Evolutionary conservation across 1,140 invertebrate species (phyloP).

Genomic region (Drosophila virilis): DNA sequence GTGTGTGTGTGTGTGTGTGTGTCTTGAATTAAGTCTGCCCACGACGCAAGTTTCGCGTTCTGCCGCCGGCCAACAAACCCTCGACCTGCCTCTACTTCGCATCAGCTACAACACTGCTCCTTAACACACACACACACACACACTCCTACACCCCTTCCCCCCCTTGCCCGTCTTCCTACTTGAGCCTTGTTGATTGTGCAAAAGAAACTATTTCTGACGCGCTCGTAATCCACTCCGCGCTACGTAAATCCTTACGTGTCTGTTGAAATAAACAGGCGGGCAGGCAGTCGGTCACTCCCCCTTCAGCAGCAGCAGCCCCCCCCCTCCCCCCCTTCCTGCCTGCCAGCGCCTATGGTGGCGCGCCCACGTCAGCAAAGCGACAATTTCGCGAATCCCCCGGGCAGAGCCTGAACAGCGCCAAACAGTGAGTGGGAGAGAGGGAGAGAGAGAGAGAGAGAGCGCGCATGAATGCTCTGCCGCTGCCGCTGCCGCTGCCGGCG

Average conservation of each 20-base stretch:
- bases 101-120: constrained; percentile 5
- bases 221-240: constrained; percentile 44
- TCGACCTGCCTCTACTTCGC: constrained; percentile 11
- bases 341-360: constrained; percentile 44
- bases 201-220: constrained; percentile 72
- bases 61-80: constrained; percentile 41
- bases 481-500: constrained; percentile 16
- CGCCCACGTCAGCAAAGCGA: constrained; percentile 75
- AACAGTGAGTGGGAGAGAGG: constrained; percentile 3
- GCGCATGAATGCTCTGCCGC: neutral
- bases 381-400: constrained; percentile 75
- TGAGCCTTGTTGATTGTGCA: constrained; percentile 35
- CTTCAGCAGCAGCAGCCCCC: neutral
- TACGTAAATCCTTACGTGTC: constrained; percentile 77
- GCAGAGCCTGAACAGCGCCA: constrained; percentile 52
- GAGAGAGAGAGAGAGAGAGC: neutral
- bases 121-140: neutral
- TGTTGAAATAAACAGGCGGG: constrained; percentile 51
- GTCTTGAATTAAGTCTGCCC: constrained; percentile 75
- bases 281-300: neutral
- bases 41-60: constrained; percentile 58
- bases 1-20: constrained; percentile 15
- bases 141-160: neutral
- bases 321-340: constrained; percentile 3
- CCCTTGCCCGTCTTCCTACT: no score